phyloP scores from a whole-genome alignment of 2,113 vertebrate species.

The Rafetus swinhoei region DNA sequence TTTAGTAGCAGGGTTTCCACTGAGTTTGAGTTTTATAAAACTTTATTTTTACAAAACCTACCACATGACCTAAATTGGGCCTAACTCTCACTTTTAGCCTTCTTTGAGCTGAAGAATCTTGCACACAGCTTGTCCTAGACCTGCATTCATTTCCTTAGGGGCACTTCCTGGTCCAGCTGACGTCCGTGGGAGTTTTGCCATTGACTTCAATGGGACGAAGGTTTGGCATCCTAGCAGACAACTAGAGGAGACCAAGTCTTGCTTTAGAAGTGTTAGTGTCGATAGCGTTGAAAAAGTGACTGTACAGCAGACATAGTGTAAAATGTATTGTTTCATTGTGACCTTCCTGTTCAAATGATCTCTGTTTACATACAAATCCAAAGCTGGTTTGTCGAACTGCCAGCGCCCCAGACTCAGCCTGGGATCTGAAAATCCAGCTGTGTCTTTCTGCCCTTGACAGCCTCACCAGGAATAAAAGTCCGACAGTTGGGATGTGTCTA shows the following conservation, averaged over 20 bases:
- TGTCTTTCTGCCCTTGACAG: constrained; percentile 67
- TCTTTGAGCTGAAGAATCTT: background rate
- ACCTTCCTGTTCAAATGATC: constrained; percentile 66
- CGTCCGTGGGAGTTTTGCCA: background rate
- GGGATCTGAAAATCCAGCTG: constrained; percentile 65
- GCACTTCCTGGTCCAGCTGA: background rate
- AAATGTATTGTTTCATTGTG: constrained; percentile 68
- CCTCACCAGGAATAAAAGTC: constrained; percentile 65
- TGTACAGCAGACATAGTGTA: constrained; percentile 51
- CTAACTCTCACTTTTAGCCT: background rate
- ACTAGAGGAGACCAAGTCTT: constrained; percentile 13
- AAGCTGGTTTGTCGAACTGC: constrained; percentile 64
- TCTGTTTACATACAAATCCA: constrained; percentile 71
- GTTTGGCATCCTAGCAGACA: constrained; percentile 22
- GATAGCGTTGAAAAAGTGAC: constrained; percentile 58
- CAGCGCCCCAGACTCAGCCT: constrained; percentile 63
- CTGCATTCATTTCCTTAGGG: background rate
- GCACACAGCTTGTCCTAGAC: background rate
- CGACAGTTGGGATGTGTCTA: constrained; percentile 63
- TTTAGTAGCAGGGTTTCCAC: background rate
- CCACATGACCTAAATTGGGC: background rate
- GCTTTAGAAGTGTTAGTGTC: background rate
- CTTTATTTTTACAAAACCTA: background rate
- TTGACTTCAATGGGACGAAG: background rate
- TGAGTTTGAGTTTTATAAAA: background rate